These are phyloP conservation scores for Pomatostomus ruficeps DNA, from an alignment of 2,113 vertebrate genomes.

Conservation along the genomic window DNA sequence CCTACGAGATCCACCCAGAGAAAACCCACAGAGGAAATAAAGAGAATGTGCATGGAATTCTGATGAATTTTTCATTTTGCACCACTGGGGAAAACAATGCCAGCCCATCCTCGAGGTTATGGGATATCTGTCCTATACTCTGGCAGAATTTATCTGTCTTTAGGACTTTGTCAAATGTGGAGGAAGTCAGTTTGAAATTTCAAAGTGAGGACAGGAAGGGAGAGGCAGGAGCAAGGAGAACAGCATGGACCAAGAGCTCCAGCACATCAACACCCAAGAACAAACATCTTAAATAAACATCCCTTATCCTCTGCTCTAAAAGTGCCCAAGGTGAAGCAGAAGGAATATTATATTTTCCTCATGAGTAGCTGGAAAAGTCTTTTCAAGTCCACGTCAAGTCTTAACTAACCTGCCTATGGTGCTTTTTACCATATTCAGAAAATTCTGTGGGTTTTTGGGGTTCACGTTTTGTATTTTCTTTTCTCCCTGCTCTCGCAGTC, in stretches of 20 bases:
- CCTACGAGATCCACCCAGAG: neutral
- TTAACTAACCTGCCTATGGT: neutral
- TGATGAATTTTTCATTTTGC: neutral
- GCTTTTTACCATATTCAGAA: neutral
- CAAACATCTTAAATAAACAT: neutral
- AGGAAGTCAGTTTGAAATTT: neutral
- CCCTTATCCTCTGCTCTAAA: neutral
- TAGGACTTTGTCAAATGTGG: neutral
- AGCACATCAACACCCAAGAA: neutral
- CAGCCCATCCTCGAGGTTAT: neutral
- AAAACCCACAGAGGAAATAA: neutral
- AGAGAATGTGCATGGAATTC: neutral
- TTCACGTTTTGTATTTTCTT: neutral
- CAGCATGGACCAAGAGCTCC: neutral
- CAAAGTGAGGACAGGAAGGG: neutral
- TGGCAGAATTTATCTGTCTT: neutral
- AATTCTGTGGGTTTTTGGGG: neutral
- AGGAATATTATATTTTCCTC: neutral
- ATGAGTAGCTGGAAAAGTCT: neutral
- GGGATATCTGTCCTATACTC: neutral
- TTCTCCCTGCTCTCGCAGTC: neutral
- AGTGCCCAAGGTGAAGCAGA: neutral
- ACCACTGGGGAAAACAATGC: neutral
- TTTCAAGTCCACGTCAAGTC: neutral
- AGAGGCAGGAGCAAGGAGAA: neutral